These are phyloP conservation scores for Psilanteris sp. DNA, from an alignment of 1,140 invertebrate genomes.

Conservation along the genomic window DNA sequence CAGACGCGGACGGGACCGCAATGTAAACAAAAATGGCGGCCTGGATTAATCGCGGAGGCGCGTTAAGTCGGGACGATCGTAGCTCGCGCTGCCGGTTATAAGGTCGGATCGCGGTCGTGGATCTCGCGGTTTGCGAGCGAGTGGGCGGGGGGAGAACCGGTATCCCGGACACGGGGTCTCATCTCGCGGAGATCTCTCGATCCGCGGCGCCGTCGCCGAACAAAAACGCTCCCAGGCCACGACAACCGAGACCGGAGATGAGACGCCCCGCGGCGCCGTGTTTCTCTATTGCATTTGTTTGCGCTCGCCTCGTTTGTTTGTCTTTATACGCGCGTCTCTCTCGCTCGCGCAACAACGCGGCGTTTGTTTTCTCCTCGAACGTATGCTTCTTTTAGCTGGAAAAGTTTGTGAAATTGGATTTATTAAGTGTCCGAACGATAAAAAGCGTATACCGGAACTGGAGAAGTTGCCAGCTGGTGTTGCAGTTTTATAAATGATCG, in stretches of 20 bases:
- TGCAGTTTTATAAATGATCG: background rate
- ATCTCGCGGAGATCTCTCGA: conserved; percentile 45
- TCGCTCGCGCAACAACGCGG: background rate
- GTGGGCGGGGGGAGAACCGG: conserved; percentile 19
- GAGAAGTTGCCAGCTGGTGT: background rate
- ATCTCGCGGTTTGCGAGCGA: conserved; percentile 31
- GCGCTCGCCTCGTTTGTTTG: conserved; percentile 28
- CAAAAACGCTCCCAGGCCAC: conserved; percentile 38
- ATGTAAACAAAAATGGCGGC: conserved; percentile 34
- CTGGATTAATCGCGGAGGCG: conserved; percentile 27
- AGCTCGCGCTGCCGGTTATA: conserved; percentile 32
- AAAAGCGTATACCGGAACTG: background rate
- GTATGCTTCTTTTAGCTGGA: background rate
- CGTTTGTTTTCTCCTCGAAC: background rate
- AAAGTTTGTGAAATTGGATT: conserved; percentile 7
- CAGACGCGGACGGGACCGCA: conserved; percentile 1
- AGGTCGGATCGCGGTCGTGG: conserved; percentile 48
- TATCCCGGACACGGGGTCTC: conserved; percentile 33
- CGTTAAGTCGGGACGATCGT: conserved; percentile 40
- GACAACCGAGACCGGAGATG: conserved; percentile 36
- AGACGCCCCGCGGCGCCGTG: conserved; percentile 37
- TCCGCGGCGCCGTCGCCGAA: conserved; percentile 35
- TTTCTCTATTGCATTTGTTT: conserved; percentile 33
- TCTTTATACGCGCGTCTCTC: conserved; percentile 4
- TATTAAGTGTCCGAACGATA: background rate